phyloP scores from a whole-genome alignment of 2,797 vertebrate species.

The Anguilla marmorata region DNA sequence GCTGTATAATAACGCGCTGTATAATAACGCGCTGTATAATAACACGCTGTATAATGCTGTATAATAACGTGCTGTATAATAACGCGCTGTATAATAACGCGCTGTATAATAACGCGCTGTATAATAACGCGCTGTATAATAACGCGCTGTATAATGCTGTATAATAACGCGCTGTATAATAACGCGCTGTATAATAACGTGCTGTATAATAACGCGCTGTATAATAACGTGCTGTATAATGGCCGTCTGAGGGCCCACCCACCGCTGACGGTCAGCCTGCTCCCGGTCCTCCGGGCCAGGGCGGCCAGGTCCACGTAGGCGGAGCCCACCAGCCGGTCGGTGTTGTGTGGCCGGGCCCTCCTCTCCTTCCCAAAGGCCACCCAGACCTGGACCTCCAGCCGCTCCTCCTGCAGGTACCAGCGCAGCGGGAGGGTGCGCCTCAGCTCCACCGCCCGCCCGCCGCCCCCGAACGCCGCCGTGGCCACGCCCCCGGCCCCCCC shows the following conservation, averaged over 20 bases:
- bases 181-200: neutral
- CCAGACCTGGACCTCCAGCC: conserved; percentile 91
- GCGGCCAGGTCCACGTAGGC: conserved; percentile 82
- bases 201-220: neutral
- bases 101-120: no score
- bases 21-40: no score
- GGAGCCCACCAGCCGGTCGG: conserved; percentile 87
- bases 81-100: no score
- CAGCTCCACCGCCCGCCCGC: conserved; percentile 67
- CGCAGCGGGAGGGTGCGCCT: conserved; percentile 73
- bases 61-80: no score
- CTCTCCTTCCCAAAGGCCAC: conserved; percentile 79
- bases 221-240: neutral
- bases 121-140: no score
- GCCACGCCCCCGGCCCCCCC: conserved; percentile 52
- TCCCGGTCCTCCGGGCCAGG: conserved; percentile 64
- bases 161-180: neutral
- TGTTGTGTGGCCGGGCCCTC: conserved; percentile 77
- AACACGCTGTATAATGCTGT: no score
- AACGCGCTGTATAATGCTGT: no score
- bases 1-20: no score
- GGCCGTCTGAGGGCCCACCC: conserved; percentile 60
- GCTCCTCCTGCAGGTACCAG: conserved; percentile 92
- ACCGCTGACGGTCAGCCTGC: conserved; percentile 77
- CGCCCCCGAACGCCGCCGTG: conserved; percentile 75